Evolutionary conservation across 2,113 vertebrate species (phyloP).

Genomic region (Ranitomeya variabilis): DNA sequence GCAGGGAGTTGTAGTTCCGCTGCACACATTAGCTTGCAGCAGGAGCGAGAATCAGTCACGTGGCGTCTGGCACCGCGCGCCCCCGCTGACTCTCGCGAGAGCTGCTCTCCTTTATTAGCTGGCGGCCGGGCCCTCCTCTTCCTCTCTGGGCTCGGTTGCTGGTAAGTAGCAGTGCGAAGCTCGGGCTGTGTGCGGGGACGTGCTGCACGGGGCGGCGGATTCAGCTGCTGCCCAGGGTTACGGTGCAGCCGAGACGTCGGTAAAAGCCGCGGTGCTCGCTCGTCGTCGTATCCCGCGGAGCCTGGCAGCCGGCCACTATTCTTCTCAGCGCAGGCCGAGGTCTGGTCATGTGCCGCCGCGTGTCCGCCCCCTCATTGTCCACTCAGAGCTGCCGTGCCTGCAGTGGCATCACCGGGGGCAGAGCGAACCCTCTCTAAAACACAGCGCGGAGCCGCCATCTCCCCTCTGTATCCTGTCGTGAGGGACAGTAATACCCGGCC

Average conservation of each 20-base stretch:
- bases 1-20: neutral
- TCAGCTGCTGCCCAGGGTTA: too few species aligned
- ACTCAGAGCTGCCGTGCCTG: constrained; percentile 11
- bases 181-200: neutral
- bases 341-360: neutral
- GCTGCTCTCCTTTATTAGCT: constrained; percentile 9
- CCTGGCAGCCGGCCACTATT: too few species aligned
- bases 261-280: too few species aligned
- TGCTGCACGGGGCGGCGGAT: too few species aligned
- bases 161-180: neutral
- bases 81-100: neutral
- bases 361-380: constrained; percentile 11
- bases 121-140: neutral
- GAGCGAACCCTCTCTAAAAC: constrained; percentile 29
- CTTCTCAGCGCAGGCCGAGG: too few species aligned
- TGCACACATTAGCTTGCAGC: neutral
- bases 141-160: neutral
- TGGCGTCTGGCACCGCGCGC: neutral
- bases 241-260: too few species aligned
- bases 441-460: neutral
- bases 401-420: constrained; percentile 29
- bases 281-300: too few species aligned
- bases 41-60: neutral
- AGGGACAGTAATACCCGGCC: neutral
- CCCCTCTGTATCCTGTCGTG: constrained; percentile 48